Evolutionary conservation across 2,888 invertebrate genomes (phyloP), one percentile per base, ranked within the genome.

Genomic region (Branchellion lobata): DNA sequence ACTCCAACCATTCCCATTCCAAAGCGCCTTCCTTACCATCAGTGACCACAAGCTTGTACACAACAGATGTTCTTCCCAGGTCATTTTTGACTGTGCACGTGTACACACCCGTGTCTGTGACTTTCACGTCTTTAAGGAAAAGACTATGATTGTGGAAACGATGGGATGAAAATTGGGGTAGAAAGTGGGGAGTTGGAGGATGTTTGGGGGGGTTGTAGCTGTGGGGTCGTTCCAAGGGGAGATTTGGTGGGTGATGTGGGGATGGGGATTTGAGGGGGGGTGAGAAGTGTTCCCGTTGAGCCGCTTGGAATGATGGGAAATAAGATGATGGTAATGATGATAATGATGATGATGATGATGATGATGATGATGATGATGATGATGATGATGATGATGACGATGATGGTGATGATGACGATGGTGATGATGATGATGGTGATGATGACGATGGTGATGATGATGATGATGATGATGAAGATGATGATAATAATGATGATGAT

Each of bases 71-170:
- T 89, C 95, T 94, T 27, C 96, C 96, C 90, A 96, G 95, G 85
- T 94, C 93, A 89, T 96, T 95, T 85, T 94, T 91, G 85, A 95
- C 96, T 87, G 95, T 93, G 90, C 96, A 97, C 84, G 94, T 94
- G 90, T 96, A 97, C 89, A 95, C 95, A 80, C 96, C 96, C 85
- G 96, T 95, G 89, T 97, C 96, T 87, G 94, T 93, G 89, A 93
- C 93, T 84, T 94, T 91, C 86, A 97, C 93, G 89, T 93, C 94
- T 86, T 93, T 92, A 88, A 97, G 95, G 86, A 79, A 77, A 27
- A 83, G 71, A 80, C 80, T 83, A 18, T 82, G 80, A 57, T 75
- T 68, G 36, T 81, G 29, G 31, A 40, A 78, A 31, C 81, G 51
- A 29, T 51, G 24, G 24, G 73, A 40, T 1, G 40, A 47, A 27